phyloP scores from a whole-genome alignment of 2,797 vertebrate species.

The Tolypeutes matacus region DNA sequence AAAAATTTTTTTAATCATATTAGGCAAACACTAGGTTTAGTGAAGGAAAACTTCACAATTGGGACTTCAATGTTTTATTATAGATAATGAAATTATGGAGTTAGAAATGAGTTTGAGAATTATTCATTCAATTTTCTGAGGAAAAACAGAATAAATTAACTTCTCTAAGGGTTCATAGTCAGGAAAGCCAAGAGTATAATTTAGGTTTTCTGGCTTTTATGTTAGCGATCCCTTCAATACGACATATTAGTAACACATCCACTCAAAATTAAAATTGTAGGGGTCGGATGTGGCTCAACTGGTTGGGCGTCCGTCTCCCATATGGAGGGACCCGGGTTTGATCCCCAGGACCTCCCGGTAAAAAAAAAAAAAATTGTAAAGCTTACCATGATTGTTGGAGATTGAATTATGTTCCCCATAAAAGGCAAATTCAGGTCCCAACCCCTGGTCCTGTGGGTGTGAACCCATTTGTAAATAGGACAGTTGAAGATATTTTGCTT shows the following conservation, averaged over 20 bases:
- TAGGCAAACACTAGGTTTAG: constrained; percentile 30
- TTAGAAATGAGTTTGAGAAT: constrained; percentile 41
- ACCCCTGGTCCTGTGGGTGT: too few relatives aligned
- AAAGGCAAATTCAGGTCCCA: too few relatives aligned
- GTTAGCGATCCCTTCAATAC: neutral
- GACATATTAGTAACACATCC: neutral
- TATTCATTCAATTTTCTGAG: neutral
- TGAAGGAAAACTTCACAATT: neutral
- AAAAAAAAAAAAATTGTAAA: neutral
- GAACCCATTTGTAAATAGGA: too few relatives aligned
- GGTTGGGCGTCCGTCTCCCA: too few relatives aligned
- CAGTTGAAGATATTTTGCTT: too few relatives aligned
- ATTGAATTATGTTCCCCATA: too few relatives aligned
- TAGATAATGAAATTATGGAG: neutral
- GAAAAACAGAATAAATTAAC: constrained; percentile 9
- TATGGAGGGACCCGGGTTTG: too few relatives aligned
- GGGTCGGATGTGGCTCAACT: too few relatives aligned
- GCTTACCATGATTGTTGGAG: neutral
- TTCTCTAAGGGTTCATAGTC: neutral
- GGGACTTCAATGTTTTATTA: neutral
- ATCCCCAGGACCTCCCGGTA: too few relatives aligned
- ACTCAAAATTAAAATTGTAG: constrained; percentile 9
- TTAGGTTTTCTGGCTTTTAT: constrained; percentile 1
- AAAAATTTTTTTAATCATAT: too few relatives aligned
- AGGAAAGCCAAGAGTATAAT: constrained; percentile 41